These are phyloP conservation scores for Micropoecilia bifurca DNA, from an alignment of 2,797 vertebrate species.

Conservation along the genomic window DNA sequence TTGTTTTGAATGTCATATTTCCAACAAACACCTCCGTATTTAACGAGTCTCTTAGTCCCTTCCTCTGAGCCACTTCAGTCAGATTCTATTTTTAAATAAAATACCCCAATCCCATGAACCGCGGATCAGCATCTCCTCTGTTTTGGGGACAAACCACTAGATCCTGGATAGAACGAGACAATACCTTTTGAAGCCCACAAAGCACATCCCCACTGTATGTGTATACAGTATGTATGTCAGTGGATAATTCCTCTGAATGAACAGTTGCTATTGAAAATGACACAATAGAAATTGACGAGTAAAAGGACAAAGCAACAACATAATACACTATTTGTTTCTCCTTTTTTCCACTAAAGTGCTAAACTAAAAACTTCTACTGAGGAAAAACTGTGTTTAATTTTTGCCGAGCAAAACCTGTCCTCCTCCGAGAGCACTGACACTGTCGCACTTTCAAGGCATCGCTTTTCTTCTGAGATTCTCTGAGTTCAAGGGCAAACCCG, in stretches of 20 bases:
- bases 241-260: slow-evolving; percentile 60
- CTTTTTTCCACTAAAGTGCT: slow-evolving; percentile 3
- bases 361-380: slow-evolving; percentile 21
- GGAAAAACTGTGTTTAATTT: slow-evolving; percentile 23
- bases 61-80: slow-evolving; percentile 39
- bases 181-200: slow-evolving; percentile 65
- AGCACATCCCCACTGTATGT: slow-evolving; percentile 56
- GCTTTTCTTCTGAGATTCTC: slow-evolving; percentile 48
- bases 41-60: slow-evolving; percentile 14
- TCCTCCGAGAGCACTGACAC: slow-evolving; percentile 27
- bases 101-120: slow-evolving; percentile 54
- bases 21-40: slow-evolving; percentile 10
- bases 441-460: slow-evolving; percentile 33
- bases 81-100: slow-evolving; percentile 56
- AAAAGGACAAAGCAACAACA: slow-evolving; percentile 5
- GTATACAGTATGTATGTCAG: slow-evolving; percentile 15
- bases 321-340: slow-evolving; percentile 29
- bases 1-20: slow-evolving; percentile 34
- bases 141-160: slow-evolving; percentile 52
- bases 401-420: slow-evolving; percentile 31
- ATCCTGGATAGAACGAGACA: slow-evolving; percentile 60
- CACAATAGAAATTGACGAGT: slow-evolving; percentile 32
- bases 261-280: slow-evolving; percentile 44
- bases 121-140: slow-evolving; percentile 65
- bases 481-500: slow-evolving; percentile 65